A percentile compares a stretch with the other conserved stretches of the same genome.
Conservation (phyloP, 2,113 vertebrate genomes). For the Oryzias woworae region DNA sequence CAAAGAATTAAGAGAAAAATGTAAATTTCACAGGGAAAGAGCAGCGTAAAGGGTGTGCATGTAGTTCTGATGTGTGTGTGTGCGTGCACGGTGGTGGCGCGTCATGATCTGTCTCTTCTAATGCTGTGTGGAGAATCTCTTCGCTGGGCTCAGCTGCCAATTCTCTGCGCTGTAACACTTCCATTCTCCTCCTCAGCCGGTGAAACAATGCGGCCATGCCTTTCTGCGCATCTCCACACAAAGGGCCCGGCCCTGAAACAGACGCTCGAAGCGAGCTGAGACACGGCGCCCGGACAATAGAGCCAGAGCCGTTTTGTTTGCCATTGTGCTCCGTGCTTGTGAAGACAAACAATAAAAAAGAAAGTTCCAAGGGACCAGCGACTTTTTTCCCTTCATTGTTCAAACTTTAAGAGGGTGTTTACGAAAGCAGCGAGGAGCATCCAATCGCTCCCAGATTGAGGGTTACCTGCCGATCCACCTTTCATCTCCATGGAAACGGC, state of each 20-base stretch:
- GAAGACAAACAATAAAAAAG: conserved; percentile 62
- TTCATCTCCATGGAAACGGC: neutral
- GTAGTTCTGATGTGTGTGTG: conserved; percentile 28
- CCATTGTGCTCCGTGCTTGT: conserved; percentile 62
- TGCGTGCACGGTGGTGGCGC: conserved; percentile 46
- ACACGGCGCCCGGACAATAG: conserved; percentile 65
- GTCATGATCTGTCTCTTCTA: conserved; percentile 62
- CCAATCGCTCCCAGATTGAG: neutral
- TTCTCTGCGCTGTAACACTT: conserved; percentile 66
- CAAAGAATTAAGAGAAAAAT: conserved; percentile 76
- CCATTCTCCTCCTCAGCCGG: conserved; percentile 70
- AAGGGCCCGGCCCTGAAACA: conserved; percentile 66
- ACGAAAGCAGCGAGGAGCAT: conserved; percentile 18
- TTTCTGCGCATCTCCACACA: conserved; percentile 63
- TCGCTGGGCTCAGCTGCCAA: conserved; percentile 72
- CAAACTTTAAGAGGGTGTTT: conserved; percentile 59
- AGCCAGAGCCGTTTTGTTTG: conserved; percentile 61
- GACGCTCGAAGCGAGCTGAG: conserved; percentile 64
- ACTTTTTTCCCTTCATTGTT: conserved; percentile 47
- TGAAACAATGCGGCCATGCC: conserved; percentile 65
- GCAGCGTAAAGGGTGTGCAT: conserved; percentile 38
- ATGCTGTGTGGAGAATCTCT: conserved; percentile 75
- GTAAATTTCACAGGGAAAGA: conserved; percentile 73
- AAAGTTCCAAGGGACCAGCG: conserved; percentile 57
- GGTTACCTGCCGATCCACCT: neutral